Percentiles rank a stretch among this genome's conserved stretches.
Evolutionary conservation across 2,797 vertebrate genomes (phyloP).

Genomic region (Xiphorhynchus erythropygius): DNA sequence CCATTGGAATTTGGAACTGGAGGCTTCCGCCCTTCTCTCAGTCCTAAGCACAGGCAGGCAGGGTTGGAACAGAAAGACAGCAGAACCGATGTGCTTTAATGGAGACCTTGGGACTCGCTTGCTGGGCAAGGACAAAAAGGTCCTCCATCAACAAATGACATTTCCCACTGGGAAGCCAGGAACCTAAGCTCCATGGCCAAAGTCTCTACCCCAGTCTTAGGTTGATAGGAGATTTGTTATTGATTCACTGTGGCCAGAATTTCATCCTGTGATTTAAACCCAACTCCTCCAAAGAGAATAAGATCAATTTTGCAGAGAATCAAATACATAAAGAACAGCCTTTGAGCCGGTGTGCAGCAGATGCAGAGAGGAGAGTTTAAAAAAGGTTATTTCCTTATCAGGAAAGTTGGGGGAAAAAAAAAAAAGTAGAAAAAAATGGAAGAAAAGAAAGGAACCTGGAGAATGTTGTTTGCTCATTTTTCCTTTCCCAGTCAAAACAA

Average conservation of each 20-base stretch:
- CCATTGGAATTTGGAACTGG: background rate
- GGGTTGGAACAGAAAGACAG: background rate
- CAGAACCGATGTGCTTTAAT: background rate
- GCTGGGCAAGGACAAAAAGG: background rate
- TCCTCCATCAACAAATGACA: background rate
- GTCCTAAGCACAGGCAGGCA: background rate
- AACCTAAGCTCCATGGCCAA: background rate
- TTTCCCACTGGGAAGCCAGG: background rate
- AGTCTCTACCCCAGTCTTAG: background rate
- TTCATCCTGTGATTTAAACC: slow-evolving; percentile 63
- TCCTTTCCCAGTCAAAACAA: slow-evolving; percentile 40
- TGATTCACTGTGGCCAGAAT: slow-evolving; percentile 50
- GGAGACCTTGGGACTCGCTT: background rate
- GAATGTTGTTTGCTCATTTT: slow-evolving; percentile 41
- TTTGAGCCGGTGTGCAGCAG: slow-evolving; percentile 15
- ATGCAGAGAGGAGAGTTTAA: background rate
- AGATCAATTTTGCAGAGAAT: slow-evolving; percentile 66
- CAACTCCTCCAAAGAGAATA: slow-evolving; percentile 70
- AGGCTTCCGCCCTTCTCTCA: background rate
- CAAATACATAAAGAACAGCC: slow-evolving; percentile 63
- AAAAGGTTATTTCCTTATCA: slow-evolving; percentile 15
- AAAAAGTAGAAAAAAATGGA: background rate
- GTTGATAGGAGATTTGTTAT: slow-evolving; percentile 40
- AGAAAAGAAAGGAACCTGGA: background rate
- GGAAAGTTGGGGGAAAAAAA: background rate